Evolutionary conservation across 2,888 invertebrate species (phyloP).

Genomic region (Stenotaenia linearis): DNA sequence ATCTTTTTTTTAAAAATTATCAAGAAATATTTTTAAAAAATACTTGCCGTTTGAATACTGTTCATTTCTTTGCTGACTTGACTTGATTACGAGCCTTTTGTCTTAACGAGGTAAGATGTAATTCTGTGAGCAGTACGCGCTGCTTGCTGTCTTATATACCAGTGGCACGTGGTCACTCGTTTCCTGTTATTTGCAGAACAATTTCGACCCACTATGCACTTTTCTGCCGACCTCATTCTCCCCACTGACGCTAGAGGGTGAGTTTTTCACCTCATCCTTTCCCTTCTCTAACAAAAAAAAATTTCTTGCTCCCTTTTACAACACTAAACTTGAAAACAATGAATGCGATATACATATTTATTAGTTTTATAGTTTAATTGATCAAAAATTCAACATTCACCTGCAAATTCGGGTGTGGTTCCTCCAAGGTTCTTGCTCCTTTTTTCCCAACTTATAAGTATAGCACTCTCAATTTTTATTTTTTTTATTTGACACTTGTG

Average conservation of each 20-base stretch:
- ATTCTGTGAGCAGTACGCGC: not conserved
- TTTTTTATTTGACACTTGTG: not conserved
- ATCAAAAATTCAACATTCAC: not conserved
- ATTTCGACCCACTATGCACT: not conserved
- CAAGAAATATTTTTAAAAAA: not conserved
- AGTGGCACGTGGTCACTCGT: not conserved
- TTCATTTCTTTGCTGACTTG: not conserved
- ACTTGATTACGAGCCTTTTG: not conserved
- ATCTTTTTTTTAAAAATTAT: no score
- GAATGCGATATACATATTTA: no score
- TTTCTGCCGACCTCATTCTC: not conserved
- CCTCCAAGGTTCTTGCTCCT: not conserved
- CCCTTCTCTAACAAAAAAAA: not conserved
- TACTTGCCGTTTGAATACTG: not conserved
- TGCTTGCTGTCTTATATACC: not conserved
- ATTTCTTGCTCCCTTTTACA: not conserved
- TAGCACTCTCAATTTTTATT: not conserved
- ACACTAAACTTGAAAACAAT: not conserved
- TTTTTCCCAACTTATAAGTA: not conserved
- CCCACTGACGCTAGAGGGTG: not conserved
- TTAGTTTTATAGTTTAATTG: no score
- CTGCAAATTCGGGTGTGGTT: not conserved
- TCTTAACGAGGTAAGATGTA: not conserved
- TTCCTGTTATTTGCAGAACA: not conserved
- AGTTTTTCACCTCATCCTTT: not conserved